Percentiles rank a stretch among this genome's conserved stretches.
Conservation (phyloP, 2,797 vertebrate species). For the Poeciliopsis gracilis region DNA sequence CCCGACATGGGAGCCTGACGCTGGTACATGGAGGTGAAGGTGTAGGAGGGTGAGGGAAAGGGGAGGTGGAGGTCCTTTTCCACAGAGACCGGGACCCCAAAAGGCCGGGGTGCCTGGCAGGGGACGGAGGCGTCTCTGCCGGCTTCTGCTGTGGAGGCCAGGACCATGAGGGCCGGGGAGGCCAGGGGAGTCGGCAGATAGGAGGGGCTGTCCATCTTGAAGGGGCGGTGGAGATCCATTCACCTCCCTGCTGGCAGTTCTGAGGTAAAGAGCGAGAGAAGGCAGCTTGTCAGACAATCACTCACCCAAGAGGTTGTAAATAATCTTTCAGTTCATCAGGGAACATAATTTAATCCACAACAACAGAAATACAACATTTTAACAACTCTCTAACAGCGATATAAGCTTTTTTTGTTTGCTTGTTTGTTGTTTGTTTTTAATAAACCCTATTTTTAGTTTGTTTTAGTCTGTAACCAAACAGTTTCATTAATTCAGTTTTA, state of each 20-base stretch:
- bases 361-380: background rate
- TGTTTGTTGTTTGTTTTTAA: too few relatives aligned
- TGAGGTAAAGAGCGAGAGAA: constrained; percentile 9
- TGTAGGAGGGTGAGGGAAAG: constrained; percentile 96
- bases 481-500: background rate
- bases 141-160: constrained; percentile 95
- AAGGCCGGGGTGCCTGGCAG: constrained; percentile 93
- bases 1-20: constrained; percentile 92
- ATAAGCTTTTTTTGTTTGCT: background rate
- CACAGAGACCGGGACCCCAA: constrained; percentile 91
- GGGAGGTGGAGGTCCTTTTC: constrained; percentile 98
- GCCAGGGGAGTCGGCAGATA: constrained; percentile 96
- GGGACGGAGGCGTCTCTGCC: constrained; percentile 95
- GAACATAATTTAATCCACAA: constrained; percentile 3
- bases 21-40: constrained; percentile 98
- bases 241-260: constrained; percentile 71
- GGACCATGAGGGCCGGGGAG: constrained; percentile 96
- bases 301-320: background rate
- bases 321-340: background rate
- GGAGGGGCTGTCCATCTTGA: constrained; percentile 99
- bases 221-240: constrained; percentile 99
- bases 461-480: background rate
- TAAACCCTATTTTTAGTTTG: background rate
- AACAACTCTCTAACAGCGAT: background rate
- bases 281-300: background rate